Evolutionary conservation across 2,797 vertebrate genomes (phyloP).

Genomic region (Sebastes reedi): DNA sequence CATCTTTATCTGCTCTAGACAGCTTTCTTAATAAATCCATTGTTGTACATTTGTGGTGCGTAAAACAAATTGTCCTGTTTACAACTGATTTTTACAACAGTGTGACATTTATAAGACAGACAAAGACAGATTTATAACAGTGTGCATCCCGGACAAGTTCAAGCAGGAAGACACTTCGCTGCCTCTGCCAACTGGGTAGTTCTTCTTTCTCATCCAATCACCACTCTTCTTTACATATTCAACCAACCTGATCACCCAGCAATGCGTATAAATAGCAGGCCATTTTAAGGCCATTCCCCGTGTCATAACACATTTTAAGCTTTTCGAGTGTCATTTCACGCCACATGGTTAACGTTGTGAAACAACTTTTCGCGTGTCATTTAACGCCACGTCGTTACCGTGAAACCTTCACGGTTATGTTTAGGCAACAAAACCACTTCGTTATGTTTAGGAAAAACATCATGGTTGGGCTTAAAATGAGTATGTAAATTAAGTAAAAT

Average conservation of each 20-base stretch:
- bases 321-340: too few relatives aligned
- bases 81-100: slow-evolving; percentile 7
- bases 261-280: too few relatives aligned
- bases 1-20: slow-evolving; percentile 42
- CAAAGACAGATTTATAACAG: background rate
- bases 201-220: background rate
- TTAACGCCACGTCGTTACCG: too few relatives aligned
- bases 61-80: slow-evolving; percentile 34
- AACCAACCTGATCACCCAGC: background rate
- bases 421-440: too few relatives aligned
- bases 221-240: background rate
- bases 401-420: too few relatives aligned
- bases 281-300: too few relatives aligned
- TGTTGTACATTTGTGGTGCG: background rate
- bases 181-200: background rate
- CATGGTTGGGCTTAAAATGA: too few relatives aligned
- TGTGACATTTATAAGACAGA: background rate
- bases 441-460: too few relatives aligned
- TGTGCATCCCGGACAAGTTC: slow-evolving; percentile 4
- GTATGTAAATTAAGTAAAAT: too few relatives aligned
- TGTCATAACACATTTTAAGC: too few relatives aligned
- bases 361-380: too few relatives aligned
- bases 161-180: background rate
- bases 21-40: slow-evolving; percentile 30
- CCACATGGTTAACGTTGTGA: too few relatives aligned